Evolutionary conservation across 2,888 invertebrate species (phyloP).

Genomic region (Melipona bicolor): DNA sequence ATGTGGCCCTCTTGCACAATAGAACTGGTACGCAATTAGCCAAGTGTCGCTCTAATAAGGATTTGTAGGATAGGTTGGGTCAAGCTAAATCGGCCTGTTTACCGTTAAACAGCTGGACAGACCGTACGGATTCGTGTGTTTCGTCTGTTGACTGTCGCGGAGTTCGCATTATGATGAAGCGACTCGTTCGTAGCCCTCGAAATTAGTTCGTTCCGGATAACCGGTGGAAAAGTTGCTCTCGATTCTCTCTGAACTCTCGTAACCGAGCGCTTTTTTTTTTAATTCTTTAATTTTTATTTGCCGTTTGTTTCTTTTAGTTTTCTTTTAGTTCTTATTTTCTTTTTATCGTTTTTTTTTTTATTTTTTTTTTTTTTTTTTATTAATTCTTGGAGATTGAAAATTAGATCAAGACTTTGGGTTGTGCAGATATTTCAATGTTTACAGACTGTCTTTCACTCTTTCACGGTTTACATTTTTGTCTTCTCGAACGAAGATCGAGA

Average conservation of each 20-base stretch:
- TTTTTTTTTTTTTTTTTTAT: too few species aligned
- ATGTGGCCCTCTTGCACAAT: constrained; percentile 22
- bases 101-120: constrained; percentile 52
- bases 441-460: neutral
- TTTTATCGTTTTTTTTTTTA: too few species aligned
- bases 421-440: neutral
- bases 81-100: constrained; percentile 57
- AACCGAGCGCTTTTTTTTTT: neutral
- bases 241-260: neutral
- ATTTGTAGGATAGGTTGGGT: constrained; percentile 58
- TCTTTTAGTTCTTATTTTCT: neutral
- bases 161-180: constrained; percentile 23
- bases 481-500: neutral
- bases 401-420: too few species aligned
- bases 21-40: constrained; percentile 62
- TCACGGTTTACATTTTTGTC: neutral
- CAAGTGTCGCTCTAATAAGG: constrained; percentile 67
- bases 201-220: constrained; percentile 19
- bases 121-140: constrained; percentile 21
- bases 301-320: neutral
- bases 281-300: neutral
- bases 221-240: neutral
- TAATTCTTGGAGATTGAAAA: too few species aligned
- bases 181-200: neutral
- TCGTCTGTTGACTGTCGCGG: constrained; percentile 19